These are phyloP conservation scores for Lepidocyrtinus sp. DNA, from an alignment of 2,888 invertebrate genomes.

Conservation along the genomic window DNA sequence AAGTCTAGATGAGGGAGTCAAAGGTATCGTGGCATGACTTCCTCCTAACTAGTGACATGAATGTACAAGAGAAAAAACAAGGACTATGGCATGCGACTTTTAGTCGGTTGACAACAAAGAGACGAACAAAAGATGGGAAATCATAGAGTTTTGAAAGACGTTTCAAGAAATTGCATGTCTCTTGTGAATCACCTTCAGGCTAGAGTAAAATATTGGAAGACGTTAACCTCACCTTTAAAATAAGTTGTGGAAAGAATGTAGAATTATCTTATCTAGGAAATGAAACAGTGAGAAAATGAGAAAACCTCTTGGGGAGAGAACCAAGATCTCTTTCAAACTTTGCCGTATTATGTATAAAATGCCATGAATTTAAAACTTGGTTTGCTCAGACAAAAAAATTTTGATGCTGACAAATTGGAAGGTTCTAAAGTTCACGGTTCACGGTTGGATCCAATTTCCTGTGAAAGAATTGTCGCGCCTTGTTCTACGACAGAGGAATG, in stretches of 20 bases:
- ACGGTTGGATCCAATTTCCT: neutral
- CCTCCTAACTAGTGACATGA: conserved; percentile 31
- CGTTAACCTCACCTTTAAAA: neutral
- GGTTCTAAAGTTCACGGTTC: neutral
- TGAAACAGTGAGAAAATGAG: neutral
- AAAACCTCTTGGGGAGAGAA: neutral
- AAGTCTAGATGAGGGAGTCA: neutral
- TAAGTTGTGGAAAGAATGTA: neutral
- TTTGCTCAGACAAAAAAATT: neutral
- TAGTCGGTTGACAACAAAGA: neutral
- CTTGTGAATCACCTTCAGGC: neutral
- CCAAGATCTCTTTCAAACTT: neutral
- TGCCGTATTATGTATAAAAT: neutral
- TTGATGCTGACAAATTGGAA: neutral
- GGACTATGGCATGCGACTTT: neutral
- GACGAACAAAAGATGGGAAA: neutral
- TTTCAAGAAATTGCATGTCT: conserved; percentile 34
- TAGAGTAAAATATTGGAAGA: neutral
- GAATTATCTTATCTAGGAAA: neutral
- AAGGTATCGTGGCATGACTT: neutral
- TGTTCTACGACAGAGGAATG: no score
- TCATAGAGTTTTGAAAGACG: conserved; percentile 8
- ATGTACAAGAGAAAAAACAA: conserved; percentile 22
- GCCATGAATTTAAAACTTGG: neutral
- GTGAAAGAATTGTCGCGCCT: no score